Percentiles rank a stretch among this genome's conserved stretches.
Conservation (phyloP, 2,797 vertebrate genomes). For the Danionella dracula region DNA sequence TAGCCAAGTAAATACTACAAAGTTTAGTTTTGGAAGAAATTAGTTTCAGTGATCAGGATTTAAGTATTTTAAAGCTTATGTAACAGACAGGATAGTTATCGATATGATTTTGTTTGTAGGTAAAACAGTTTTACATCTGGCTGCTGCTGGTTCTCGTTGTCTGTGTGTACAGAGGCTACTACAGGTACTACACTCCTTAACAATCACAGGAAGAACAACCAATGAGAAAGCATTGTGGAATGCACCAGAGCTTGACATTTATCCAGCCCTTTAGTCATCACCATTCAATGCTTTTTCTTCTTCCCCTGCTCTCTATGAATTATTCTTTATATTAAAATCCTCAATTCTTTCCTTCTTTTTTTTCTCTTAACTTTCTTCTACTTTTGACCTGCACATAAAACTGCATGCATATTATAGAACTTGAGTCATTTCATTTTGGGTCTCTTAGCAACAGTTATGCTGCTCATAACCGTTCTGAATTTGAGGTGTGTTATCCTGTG, state of each 20-base stretch:
- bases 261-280: slow-evolving; percentile 13
- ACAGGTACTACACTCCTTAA: slow-evolving; percentile 65
- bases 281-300: slow-evolving; percentile 12
- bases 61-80: not conserved
- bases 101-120: slow-evolving; percentile 53
- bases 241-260: slow-evolving; percentile 3
- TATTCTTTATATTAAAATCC: slow-evolving; percentile 3
- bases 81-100: not conserved
- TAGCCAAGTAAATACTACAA: too few species aligned
- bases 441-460: slow-evolving; percentile 16
- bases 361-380: slow-evolving; percentile 1
- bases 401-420: not conserved
- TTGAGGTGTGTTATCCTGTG: not conserved
- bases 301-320: slow-evolving; percentile 10
- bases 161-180: slow-evolving; percentile 78
- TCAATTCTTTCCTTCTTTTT: not conserved
- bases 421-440: not conserved
- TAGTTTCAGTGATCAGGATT: too few species aligned
- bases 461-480: not conserved
- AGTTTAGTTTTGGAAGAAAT: too few species aligned
- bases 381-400: slow-evolving; percentile 38
- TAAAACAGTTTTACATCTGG: slow-evolving; percentile 76
- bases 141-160: slow-evolving; percentile 74
- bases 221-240: not conserved
- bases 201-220: slow-evolving; percentile 34